phyloP scores from a whole-genome alignment of 2,797 vertebrate genomes.

The Thalassophryne amazonica region DNA sequence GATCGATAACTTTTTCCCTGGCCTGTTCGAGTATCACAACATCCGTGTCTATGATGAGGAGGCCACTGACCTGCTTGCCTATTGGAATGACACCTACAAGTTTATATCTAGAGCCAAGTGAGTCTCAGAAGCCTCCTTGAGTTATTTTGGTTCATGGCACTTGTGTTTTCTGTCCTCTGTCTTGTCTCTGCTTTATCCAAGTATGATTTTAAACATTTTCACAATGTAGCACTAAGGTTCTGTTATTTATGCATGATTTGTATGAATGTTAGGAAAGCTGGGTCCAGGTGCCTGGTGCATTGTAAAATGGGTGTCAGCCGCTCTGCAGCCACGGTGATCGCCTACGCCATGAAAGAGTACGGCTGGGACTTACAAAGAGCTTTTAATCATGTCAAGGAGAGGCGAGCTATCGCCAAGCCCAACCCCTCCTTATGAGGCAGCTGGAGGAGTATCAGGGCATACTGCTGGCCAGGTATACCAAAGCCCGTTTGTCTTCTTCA shows the following conservation, averaged over 20 bases:
- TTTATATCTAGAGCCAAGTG: conserved; percentile 98
- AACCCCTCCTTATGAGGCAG: conserved; percentile 98
- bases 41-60: conserved; percentile 98
- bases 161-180: not conserved
- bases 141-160: not conserved
- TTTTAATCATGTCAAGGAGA: conserved; percentile 92
- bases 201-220: too few relatives aligned
- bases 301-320: conserved; percentile 99
- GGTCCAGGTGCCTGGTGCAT: conserved; percentile 95
- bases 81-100: conserved; percentile 98
- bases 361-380: conserved; percentile 94
- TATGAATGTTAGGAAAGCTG: conserved; percentile 81
- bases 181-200: too few relatives aligned
- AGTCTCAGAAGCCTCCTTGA: conserved; percentile 24
- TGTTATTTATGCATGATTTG: not conserved
- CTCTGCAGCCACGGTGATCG: conserved; percentile 94
- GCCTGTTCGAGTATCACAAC: conserved; percentile 96
- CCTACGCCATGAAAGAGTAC: conserved; percentile 97
- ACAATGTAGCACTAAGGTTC: not conserved
- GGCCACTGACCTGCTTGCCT: conserved; percentile 93
- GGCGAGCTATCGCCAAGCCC: conserved; percentile 92
- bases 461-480: conserved; percentile 95
- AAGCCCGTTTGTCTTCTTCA: too few relatives aligned
- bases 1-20: conserved; percentile 98
- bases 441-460: conserved; percentile 98